Conservation (phyloP, 2,797 vertebrate species). For the Kryptolebias ocellatus region DNA sequence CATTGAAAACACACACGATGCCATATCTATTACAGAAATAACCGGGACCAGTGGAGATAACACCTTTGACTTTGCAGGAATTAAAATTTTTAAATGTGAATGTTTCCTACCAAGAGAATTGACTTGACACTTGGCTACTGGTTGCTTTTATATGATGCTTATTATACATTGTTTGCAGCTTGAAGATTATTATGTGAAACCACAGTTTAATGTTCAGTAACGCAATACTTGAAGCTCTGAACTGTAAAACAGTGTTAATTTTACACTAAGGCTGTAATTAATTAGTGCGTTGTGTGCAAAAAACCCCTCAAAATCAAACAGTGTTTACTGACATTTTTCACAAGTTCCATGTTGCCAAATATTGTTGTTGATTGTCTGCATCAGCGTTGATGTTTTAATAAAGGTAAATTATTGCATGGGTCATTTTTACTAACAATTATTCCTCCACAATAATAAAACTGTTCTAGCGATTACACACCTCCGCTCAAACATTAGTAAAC, state of each 20-base stretch:
- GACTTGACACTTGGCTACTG: constrained; percentile 40
- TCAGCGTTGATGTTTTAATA: constrained; percentile 75
- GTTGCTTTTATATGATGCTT: constrained; percentile 27
- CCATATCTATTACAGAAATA: constrained; percentile 32
- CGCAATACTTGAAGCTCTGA: constrained; percentile 44
- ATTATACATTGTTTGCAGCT: constrained; percentile 41
- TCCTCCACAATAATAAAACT: constrained; percentile 30
- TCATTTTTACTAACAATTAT: constrained; percentile 60
- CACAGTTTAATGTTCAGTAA: constrained; percentile 41
- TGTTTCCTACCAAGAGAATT: constrained; percentile 61
- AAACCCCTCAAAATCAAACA: constrained; percentile 45
- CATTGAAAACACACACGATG: constrained; percentile 51
- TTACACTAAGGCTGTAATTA: constrained; percentile 47
- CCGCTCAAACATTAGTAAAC: constrained; percentile 56
- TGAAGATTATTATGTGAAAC: constrained; percentile 20
- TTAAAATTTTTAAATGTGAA: constrained; percentile 45
- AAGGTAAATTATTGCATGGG: constrained; percentile 76
- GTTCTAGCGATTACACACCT: constrained; percentile 52
- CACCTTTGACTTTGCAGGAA: constrained; percentile 29
- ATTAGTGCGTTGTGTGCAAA: constrained; percentile 36
- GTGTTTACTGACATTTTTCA: constrained; percentile 63
- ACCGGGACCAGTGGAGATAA: constrained; percentile 67
- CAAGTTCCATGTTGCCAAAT: constrained; percentile 78
- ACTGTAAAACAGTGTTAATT: constrained; percentile 21
- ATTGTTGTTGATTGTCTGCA: constrained; percentile 56